Evolutionary conservation across 1,140 invertebrate genomes (phyloP), one percentile per base, ranked within the genome.

Genomic region (Drosophila subpulchrella): DNA sequence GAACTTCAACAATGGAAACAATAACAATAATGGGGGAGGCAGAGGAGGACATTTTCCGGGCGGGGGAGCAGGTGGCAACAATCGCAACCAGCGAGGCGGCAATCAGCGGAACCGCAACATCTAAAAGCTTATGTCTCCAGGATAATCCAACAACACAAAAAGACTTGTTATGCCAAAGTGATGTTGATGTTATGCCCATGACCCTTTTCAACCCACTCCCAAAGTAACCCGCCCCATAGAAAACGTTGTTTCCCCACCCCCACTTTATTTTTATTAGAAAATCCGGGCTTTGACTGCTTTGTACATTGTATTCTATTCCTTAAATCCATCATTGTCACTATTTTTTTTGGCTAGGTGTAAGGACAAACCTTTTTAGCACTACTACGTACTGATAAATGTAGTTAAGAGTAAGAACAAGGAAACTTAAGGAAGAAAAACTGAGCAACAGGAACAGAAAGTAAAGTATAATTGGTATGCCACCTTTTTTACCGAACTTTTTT

Each of bases 211-310:
- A 8, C 46, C 15, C 8, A 11, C 32, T 34, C 32, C 32, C 32
- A 1, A 34, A 34, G 8, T 34, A 34, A 34, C 32, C 32, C 32
- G 32, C 7, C 32, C 32, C 27, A 20, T 27, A 27, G 27, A 27
- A 27, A 27, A 27, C 27, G 27, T 10, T 34, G 32, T 34, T 34
- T 10, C 32, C 15, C 50, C 13, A 8, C 38, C 27, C 15, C 10
- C 32, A 7, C 36, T 12, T 41, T 41, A 6, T 15, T 32, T 50
- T 32, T 32, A 4, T 5, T 11, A 10, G 38, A 51, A 36, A 70
- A 48, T 61, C 71, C 17, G 67, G 73, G 71, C 79, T 68, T 74
- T 38, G 81, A 84, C 81, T 84, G 73, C 78, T 76, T 73, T 81
- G 62, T 84, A 66, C 30, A 75, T 67, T 51, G 54, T 75, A 66